Evolutionary conservation across 1,140 invertebrate species (phyloP).

Genomic region (Caenorhabditis tropicalis): DNA sequence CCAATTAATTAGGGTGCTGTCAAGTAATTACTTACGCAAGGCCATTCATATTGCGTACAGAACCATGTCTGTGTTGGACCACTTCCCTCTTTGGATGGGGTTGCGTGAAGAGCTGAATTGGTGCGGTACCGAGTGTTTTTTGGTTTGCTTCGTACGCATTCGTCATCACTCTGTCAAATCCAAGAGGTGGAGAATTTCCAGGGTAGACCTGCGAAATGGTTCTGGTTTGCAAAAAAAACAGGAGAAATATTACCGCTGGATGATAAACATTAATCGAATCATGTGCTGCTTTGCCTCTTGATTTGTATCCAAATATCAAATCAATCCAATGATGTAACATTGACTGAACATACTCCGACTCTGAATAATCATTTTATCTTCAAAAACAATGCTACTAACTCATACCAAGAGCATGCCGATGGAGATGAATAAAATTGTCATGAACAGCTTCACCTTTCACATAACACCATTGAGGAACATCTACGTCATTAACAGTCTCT

Average conservation of each 20-base stretch:
- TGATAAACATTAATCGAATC: constrained; percentile 12
- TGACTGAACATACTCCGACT: constrained; percentile 11
- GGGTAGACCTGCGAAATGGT: background rate
- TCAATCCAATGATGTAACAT: constrained; percentile 7
- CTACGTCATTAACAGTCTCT: background rate
- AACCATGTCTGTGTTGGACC: background rate
- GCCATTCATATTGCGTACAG: background rate
- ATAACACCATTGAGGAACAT: constrained; percentile 1
- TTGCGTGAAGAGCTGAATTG: background rate
- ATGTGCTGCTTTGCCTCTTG: constrained; percentile 4
- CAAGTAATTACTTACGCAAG: constrained; percentile 8
- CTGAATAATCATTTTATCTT: background rate
- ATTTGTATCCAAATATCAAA: background rate
- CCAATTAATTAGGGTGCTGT: background rate
- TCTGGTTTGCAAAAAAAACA: background rate
- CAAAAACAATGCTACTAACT: background rate
- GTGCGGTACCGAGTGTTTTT: background rate
- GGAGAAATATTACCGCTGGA: background rate
- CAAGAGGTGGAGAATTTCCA: background rate
- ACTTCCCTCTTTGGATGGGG: constrained; percentile 11
- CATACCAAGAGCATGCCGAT: background rate
- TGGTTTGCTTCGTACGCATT: constrained; percentile 29
- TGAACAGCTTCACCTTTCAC: background rate
- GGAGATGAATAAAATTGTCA: constrained; percentile 4
- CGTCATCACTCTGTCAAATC: constrained; percentile 3